Conservation (phyloP, 2,797 vertebrate species). For the Rhinichthys osculus region DNA sequence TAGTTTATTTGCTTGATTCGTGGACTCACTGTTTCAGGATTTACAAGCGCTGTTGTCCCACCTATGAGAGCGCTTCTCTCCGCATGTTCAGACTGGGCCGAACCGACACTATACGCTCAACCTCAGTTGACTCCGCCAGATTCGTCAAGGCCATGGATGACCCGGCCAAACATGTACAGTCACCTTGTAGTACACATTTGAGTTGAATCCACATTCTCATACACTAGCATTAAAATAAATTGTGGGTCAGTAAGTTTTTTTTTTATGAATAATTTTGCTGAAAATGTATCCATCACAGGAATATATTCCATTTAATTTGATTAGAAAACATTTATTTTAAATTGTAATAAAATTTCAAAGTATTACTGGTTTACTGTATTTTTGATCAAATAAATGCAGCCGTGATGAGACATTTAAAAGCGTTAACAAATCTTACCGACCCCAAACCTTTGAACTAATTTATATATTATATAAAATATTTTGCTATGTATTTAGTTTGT, state of each 20-base stretch:
- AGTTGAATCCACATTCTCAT: not conserved
- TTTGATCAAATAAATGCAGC: not conserved
- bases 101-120: conserved; percentile 92
- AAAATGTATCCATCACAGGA: not conserved
- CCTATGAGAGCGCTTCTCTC: conserved; percentile 92
- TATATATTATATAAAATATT: not conserved
- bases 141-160: conserved; percentile 88
- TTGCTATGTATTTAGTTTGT: not conserved
- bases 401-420: not conserved
- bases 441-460: not conserved
- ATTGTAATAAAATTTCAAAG: too few relatives aligned
- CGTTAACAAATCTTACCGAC: not conserved
- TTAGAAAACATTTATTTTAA: not conserved
- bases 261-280: not conserved
- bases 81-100: conserved; percentile 91
- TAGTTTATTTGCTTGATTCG: not conserved
- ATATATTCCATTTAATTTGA: rapidly evolving
- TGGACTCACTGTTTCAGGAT: conserved; percentile 73
- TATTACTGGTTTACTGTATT: not conserved
- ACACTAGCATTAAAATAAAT: not conserved
- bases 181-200: not conserved
- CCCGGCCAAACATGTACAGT: conserved; percentile 75
- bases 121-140: conserved; percentile 80
- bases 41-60: conserved; percentile 82
- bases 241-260: not conserved